Base-by-base conservation (phyloP, 2,113 vertebrate species). In the Phaethon lepturus region DNA sequence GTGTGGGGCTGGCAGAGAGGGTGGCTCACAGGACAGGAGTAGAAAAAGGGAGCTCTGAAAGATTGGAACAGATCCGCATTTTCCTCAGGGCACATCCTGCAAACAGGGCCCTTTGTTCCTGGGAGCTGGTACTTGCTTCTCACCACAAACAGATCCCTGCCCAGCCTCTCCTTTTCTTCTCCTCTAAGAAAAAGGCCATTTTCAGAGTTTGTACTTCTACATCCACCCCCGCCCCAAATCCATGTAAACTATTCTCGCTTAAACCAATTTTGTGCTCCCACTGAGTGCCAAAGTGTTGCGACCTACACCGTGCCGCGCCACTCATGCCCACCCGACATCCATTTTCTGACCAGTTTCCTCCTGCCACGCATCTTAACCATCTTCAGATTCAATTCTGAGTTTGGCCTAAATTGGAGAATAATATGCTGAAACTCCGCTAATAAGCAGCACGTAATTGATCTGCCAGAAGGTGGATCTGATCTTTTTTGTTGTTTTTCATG, bases 271-370 rank as follows among this genome's bases (percentile, higher is more conserved):
- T 69, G 40, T 75, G 77, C 82, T 94, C 95, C 90, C 81, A 82
- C 94, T 9, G 80, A 76, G 72, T 6, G 31, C 81, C 8, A 0
- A 52, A 53, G 89, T 1, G 45, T 67, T 80, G 60, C 2, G 31
- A 89, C 69, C 93, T 76, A 26, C 68, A 28, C 92, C 38, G 49
- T 7, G 58, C 95, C 1, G 2, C 0, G 7, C 71, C 69, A 31
- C 74, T 90, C 82, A 86, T 86, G 5, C 95, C 95, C 67, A 96
- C 96, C 90, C 9, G 0, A 59, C 84, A 95, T 7, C 81, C 94
- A 88, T 91, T 95, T 96, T 92, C 95, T 95, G 92, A 96, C 86
- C 95, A 93, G 77, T 83, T 95, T 94, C 94, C 87, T 93, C 72
- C 86, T 94, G 94, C 91, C 67, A 88, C 7, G 52, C n/a, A 56